Base-by-base conservation (phyloP, 92 coral and sea anemone species). In the Plumapathes pennacea region DNA sequence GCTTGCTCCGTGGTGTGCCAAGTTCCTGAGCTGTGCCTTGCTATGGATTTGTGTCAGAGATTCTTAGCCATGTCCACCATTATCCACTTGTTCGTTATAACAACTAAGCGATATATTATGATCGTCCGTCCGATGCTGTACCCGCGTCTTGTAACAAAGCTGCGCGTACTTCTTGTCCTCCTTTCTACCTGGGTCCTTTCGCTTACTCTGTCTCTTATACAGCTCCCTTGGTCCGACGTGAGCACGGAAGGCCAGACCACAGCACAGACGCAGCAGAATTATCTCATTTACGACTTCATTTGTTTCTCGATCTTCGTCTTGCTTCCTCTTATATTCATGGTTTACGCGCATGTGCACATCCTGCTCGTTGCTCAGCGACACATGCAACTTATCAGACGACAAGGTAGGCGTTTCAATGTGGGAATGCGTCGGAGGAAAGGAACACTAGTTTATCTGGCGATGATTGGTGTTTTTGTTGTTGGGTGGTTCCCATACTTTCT, bases 11-110 rank as follows among this genome's bases (percentile, higher is more conserved):
- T 24, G 7, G 7, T 1, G 7, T 36, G 33, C 5, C n/a, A 38
- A n/a, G 41, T 38, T 3, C 60, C 43, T 18, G 28, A 32, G 21
- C 60, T 54, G 20, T 57, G 64, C 41, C 26, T 57, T 12, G 64
- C 64, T 14, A 57, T 57, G 64, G 64, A 57, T 24, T n/a, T 57
- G 10, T 57, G 64, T 38, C 64, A 37, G 32, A 21, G 64, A 19
- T 57, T 57, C 42, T 38, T 57, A 7, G 32, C 49, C 14, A 36
- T 57, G 8, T 57, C 64, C n/a, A 37, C 64, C 25, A 57, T 57
- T 38, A 36, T 38, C 12, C 64, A 57, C 48, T 49, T 57, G 33
- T 36, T 57, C 41, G 64, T 38, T 15, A 38, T 38, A 23, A 57
- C 64, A 5, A 36, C 48, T 4, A 34, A 57, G 33, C 46, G 48